These are phyloP conservation scores for Drosophila kurseongensis DNA, from an alignment of 1,140 invertebrate species.

Conservation along the genomic window DNA sequence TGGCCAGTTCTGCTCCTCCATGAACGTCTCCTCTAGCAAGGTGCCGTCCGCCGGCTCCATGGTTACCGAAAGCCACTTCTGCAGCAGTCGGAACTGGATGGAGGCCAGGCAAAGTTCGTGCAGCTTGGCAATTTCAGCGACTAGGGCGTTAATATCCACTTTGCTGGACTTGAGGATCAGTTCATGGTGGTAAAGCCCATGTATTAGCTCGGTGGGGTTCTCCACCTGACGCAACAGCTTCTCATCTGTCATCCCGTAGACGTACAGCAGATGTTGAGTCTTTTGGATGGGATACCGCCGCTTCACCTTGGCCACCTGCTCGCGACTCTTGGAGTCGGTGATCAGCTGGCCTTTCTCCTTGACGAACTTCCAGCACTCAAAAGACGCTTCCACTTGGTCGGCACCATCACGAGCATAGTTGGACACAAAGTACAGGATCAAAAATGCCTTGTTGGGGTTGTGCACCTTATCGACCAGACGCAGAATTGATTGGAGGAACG, in stretches of 20 bases:
- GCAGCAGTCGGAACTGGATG: slow-evolving; percentile 72
- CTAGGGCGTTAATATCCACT: slow-evolving; percentile 86
- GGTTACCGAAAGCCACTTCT: slow-evolving; percentile 80
- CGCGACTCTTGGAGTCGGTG: slow-evolving; percentile 84
- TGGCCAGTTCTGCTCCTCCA: slow-evolving; percentile 69
- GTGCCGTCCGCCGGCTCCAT: slow-evolving; percentile 62
- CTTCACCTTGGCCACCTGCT: slow-evolving; percentile 85
- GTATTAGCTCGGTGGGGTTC: slow-evolving; percentile 86
- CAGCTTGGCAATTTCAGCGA: slow-evolving; percentile 86
- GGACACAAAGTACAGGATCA: slow-evolving; percentile 78
- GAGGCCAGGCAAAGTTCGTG: slow-evolving; percentile 63
- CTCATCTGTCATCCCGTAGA: slow-evolving; percentile 86
- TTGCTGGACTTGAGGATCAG: slow-evolving; percentile 85
- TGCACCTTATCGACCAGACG: slow-evolving; percentile 67
- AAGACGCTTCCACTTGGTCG: slow-evolving; percentile 87
- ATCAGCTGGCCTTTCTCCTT: slow-evolving; percentile 84
- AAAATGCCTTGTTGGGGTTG: slow-evolving; percentile 66
- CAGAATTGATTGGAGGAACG: slow-evolving; percentile 78
- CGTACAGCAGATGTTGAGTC: slow-evolving; percentile 86
- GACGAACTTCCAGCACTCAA: slow-evolving; percentile 87
- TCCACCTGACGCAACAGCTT: slow-evolving; percentile 85
- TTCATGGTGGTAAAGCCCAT: slow-evolving; percentile 86
- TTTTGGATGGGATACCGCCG: slow-evolving; percentile 86
- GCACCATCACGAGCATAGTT: slow-evolving; percentile 84
- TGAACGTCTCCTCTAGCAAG: slow-evolving; percentile 74